Base-by-base conservation (phyloP, 2,888 invertebrate genomes). In the Octonoba sinensis region DNA sequence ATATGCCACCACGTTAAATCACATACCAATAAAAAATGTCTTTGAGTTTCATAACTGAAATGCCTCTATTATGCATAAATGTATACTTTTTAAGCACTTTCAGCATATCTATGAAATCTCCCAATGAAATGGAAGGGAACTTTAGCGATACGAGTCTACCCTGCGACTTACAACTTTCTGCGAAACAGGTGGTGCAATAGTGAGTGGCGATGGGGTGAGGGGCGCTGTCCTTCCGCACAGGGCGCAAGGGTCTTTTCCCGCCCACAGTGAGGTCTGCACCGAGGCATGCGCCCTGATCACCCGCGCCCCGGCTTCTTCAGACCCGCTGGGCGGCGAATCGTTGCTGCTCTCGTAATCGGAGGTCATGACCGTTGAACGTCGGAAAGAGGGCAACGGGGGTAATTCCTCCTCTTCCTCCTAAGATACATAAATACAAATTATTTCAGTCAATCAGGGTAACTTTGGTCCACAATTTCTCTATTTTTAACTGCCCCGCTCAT, bases 251-350 rank as follows among this genome's bases (percentile, higher is more conserved):
- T 73, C 79, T 3, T 44, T 60, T 0, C 64, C 56, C 13, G 46
- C 67, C 56, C 56, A 24, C 3, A 18, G n/a, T 18, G 60, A 22
- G 16, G 73, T 76, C 54, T 82, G 73, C 22, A 73, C 82, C 11
- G 82, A 18, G 27, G 57, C 81, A 51, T 79, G 79, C 12, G 79
- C 67, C 54, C 79, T 65, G 22, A 73, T 20, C 8, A 71, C 44
- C 49, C 72, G 66, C 16, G 71, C 79, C 16, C 79, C 79, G 18
- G 79, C 73, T 56, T 79, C 79, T 36, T 79, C 79, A 16, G 79
- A 67, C 18, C 82, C 82, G 44, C 82, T 88, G 12, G 89, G 89
- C 11, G 89, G 89, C 6, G 89, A 89, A 85, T 89, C 89, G 83
- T 87, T 85, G 64, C 82, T 88, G 85, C 89, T 89, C 85, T 89